These are phyloP conservation scores for Loriculus beryllinus DNA, from an alignment of 2,797 vertebrate genomes.

Conservation along the genomic window DNA sequence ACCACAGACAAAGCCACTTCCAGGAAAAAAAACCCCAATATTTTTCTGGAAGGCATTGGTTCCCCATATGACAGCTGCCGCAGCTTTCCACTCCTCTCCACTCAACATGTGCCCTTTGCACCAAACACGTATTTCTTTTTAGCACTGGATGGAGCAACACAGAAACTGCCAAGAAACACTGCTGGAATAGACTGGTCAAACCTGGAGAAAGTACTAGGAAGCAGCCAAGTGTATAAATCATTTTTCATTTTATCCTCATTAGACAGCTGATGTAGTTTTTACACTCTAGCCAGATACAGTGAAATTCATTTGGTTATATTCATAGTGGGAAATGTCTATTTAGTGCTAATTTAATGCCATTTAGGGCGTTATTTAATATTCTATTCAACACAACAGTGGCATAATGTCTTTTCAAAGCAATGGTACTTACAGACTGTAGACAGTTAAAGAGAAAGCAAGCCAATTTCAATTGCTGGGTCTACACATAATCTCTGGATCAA, in stretches of 20 bases:
- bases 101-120: background rate
- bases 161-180: background rate
- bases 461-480: background rate
- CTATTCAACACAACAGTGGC: background rate
- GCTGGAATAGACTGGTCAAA: background rate
- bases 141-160: background rate
- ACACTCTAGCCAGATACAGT: background rate
- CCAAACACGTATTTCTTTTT: background rate
- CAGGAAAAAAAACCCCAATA: background rate
- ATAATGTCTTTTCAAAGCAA: background rate
- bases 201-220: background rate
- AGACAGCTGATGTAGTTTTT: background rate
- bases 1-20: background rate
- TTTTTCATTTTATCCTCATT: background rate
- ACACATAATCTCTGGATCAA: background rate
- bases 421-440: background rate
- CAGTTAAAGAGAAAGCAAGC: background rate
- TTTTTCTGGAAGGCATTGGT: background rate
- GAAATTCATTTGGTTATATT: background rate
- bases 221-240: background rate
- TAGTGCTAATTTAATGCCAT: background rate
- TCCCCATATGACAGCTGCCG: background rate
- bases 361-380: background rate
- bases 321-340: background rate
- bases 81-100: background rate